Conservation (phyloP, 2,888 invertebrate genomes). For the Aphodius granarius region DNA sequence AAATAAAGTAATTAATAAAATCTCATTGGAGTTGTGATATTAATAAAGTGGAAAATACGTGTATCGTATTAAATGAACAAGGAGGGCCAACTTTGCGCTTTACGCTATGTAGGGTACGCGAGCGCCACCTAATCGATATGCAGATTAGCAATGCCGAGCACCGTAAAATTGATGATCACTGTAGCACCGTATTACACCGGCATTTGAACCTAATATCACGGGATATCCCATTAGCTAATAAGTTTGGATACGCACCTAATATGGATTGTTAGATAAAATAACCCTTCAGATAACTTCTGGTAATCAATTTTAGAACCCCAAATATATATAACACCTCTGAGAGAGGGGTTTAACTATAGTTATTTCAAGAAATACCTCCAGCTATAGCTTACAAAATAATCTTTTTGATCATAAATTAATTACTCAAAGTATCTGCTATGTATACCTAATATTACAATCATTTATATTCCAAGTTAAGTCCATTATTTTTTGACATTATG, state of each 20-base stretch:
- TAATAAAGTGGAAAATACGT: background rate
- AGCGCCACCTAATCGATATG: background rate
- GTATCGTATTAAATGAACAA: background rate
- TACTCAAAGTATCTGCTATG: too few species aligned
- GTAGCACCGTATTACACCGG: background rate
- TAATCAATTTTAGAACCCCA: background rate
- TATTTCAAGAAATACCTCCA: too few species aligned
- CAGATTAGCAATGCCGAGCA: background rate
- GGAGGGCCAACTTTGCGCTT: background rate
- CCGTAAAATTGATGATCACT: background rate
- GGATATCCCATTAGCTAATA: background rate
- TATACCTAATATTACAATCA: too few species aligned
- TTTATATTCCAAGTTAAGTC: too few species aligned
- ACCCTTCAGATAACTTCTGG: background rate
- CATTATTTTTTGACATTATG: background rate
- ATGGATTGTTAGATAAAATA: background rate
- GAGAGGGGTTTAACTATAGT: too few species aligned
- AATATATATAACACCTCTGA: too few species aligned
- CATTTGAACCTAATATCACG: background rate
- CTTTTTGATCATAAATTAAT: too few species aligned
- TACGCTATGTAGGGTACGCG: background rate
- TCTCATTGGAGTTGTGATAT: background rate
- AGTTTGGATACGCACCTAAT: background rate
- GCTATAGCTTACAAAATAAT: too few species aligned
- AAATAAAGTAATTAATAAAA: background rate